These are phyloP conservation scores for Drosophila pachea DNA, from an alignment of 1,140 invertebrate genomes.

Conservation along the genomic window DNA sequence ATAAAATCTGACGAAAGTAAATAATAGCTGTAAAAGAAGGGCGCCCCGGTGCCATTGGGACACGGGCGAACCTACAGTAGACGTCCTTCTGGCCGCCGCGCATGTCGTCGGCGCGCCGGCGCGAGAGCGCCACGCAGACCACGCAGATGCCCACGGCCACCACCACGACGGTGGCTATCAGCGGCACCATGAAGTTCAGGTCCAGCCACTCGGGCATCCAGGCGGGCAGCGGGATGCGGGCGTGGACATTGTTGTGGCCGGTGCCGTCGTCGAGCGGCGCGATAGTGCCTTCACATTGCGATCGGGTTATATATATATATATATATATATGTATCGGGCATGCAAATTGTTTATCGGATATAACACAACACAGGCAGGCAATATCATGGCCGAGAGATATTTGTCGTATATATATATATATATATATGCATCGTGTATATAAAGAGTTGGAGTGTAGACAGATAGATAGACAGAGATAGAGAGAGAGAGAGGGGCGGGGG, in stretches of 20 bases:
- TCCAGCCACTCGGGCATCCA: slow-evolving; percentile 93
- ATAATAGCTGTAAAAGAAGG: slow-evolving; percentile 65
- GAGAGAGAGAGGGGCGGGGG: slow-evolving; percentile 28
- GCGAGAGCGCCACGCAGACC: slow-evolving; percentile 90
- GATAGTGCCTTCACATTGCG: slow-evolving; percentile 82
- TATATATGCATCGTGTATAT: slow-evolving; percentile 17
- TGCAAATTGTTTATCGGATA: slow-evolving; percentile 51
- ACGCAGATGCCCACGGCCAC: slow-evolving; percentile 93
- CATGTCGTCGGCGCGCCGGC: slow-evolving; percentile 88
- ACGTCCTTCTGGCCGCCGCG: slow-evolving; percentile 87
- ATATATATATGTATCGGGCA: slow-evolving; percentile 46
- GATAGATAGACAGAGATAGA: slow-evolving; percentile 54
- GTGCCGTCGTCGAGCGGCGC: slow-evolving; percentile 86
- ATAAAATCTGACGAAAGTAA: slow-evolving; percentile 48
- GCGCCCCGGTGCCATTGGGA: background rate
- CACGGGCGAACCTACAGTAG: slow-evolving; percentile 81
- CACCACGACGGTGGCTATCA: slow-evolving; percentile 90
- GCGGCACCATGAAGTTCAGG: slow-evolving; percentile 90
- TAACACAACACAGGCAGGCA: slow-evolving; percentile 48
- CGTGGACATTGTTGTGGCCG: slow-evolving; percentile 78
- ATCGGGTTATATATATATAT: no score
- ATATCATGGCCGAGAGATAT: slow-evolving; percentile 35
- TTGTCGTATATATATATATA: slow-evolving; percentile 43
- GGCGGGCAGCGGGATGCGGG: slow-evolving; percentile 83
- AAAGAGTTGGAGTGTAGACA: slow-evolving; percentile 32